Conservation (phyloP, 2,888 invertebrate species). For the Neocrepidodera transversa region DNA sequence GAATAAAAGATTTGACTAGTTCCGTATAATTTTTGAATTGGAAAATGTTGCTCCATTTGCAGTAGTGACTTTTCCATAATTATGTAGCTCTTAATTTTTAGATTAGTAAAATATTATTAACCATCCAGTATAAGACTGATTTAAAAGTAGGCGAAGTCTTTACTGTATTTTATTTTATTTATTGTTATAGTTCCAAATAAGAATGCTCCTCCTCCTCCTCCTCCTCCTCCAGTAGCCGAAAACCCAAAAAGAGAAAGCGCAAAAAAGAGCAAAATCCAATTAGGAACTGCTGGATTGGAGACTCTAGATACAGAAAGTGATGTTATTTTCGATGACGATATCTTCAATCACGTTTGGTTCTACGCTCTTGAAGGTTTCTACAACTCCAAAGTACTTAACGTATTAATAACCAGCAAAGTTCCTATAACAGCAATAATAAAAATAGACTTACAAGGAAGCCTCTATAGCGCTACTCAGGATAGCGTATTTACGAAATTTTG, state of each 20-base stretch:
- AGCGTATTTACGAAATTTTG: slow-evolving; percentile 27
- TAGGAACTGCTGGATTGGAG: background rate
- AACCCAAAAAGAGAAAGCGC: background rate
- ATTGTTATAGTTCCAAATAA: too few relatives aligned
- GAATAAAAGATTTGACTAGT: too few relatives aligned
- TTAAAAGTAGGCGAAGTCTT: too few relatives aligned
- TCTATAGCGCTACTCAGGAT: background rate
- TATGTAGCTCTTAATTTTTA: too few relatives aligned
- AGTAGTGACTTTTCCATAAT: too few relatives aligned
- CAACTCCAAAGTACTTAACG: slow-evolving; percentile 37
- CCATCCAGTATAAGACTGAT: too few relatives aligned
- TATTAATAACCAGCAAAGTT: slow-evolving; percentile 37
- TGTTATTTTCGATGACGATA: slow-evolving; percentile 45
- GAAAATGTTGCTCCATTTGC: too few relatives aligned
- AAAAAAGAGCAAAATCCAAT: background rate
- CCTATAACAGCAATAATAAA: slow-evolving; percentile 42
- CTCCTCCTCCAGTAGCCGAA: too few relatives aligned
- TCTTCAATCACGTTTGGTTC: slow-evolving; percentile 45
- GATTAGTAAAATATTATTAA: too few relatives aligned
- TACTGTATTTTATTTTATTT: too few relatives aligned
- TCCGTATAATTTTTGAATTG: too few relatives aligned
- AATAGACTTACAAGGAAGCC: background rate
- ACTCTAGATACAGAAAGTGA: slow-evolving; percentile 39
- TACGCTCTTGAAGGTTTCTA: slow-evolving; percentile 47
- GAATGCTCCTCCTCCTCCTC: too few relatives aligned